Evolutionary conservation across 2,888 invertebrate genomes (phyloP), one percentile per base, ranked within the genome.

Genomic region (Yponomeuta cagnagella): DNA sequence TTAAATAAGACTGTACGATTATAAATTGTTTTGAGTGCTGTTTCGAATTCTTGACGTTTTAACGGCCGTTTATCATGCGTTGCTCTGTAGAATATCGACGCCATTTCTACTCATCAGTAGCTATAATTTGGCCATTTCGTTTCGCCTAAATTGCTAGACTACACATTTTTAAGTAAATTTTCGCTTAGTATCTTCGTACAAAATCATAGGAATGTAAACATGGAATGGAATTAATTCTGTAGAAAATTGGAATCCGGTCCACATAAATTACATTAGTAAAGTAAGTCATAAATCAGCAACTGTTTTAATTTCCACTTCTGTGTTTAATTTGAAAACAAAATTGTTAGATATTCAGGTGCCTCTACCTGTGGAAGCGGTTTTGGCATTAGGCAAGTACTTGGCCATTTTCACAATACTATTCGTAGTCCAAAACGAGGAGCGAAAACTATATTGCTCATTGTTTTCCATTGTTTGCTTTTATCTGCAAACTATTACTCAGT

Each of bases 1-100:
- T 84, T 82, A 81, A 85, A 85, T 84, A 83, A 82, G 80, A 82
- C 79, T 76, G 79, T 81, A 80, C 77, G 82, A 81, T 82, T 83
- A 81, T 82, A 84, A 83, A 82, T 82, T 79, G 79, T 82, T 77
- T 77, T 76, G 74, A 75, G 73, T 73, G 75, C 74, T 74, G 72
- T 75, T 76, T 75, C 73, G 74, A 74, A 75, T 76, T 71, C 74
- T 77, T 63, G 76, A 78, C 77, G 78, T 75, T 77, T 79, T 78
- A 79, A 77, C 75, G 78, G 75, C 79, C 77, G 76, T 78, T 77
- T 79, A 75, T 80, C 77, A 78, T 75, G 74, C 76, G 77, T 77
- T 74, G 74, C 76, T 73, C 76, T 73, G 70, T 77, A 75, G 73
- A 75, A 76, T 77, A 71, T 52, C 72, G 74, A 74, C 76, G 75